Conservation (phyloP, 64 coral and sea anemone genomes). For the Hydrozoanthus tunicans region DNA sequence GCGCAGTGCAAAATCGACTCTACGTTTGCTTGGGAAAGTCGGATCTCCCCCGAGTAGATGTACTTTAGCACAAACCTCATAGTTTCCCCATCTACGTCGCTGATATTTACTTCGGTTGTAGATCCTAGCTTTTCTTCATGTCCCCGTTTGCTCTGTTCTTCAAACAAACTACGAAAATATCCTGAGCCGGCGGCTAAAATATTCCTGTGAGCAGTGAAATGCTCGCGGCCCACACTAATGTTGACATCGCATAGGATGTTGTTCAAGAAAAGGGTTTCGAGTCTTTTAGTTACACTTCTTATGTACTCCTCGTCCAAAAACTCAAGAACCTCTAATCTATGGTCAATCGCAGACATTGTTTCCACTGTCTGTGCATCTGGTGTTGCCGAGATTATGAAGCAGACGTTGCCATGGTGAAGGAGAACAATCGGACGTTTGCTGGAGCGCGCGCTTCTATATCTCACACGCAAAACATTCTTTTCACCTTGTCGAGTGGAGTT, state of each 20-base stretch:
- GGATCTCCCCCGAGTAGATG: conserved; percentile 45
- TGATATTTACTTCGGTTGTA: conserved; percentile 4
- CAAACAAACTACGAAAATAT: conserved; percentile 33
- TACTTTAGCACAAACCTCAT: conserved; percentile 20
- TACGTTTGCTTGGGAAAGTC: conserved; percentile 15
- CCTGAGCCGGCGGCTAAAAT: conserved; percentile 36
- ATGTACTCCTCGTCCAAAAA: conserved; percentile 34
- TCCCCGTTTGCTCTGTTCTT: neutral
- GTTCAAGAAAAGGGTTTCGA: conserved; percentile 26
- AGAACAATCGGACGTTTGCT: neutral
- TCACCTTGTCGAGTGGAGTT: too few species aligned
- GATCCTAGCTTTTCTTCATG: conserved; percentile 38
- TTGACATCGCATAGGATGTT: conserved; percentile 32
- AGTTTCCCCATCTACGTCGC: neutral
- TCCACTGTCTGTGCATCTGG: neutral
- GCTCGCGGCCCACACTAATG: neutral
- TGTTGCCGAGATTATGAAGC: neutral
- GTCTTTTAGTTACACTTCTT: neutral
- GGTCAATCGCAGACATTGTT: neutral
- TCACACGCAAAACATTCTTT: neutral
- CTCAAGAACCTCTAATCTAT: neutral
- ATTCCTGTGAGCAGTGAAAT: conserved; percentile 31
- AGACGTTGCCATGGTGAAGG: conserved; percentile 26
- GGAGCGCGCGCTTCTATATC: neutral
- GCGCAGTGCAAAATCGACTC: conserved; percentile 22